Conservation (phyloP, 1,140 invertebrate species). For the Phthorimaea operculella region DNA sequence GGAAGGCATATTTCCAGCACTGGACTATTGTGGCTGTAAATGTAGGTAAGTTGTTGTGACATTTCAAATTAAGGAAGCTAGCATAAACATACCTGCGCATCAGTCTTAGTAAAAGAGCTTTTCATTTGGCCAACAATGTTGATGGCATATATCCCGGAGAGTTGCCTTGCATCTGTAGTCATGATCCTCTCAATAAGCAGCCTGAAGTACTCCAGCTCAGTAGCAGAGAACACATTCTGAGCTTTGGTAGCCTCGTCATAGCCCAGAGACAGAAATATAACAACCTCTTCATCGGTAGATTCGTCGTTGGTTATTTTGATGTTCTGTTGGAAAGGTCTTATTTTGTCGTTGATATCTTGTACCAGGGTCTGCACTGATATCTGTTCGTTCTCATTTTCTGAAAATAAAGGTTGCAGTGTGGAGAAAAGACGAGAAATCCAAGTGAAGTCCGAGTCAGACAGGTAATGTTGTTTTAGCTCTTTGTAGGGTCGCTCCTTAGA, state of each 20-base stretch:
- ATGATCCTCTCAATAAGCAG: constrained; percentile 49
- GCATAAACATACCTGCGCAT: constrained; percentile 38
- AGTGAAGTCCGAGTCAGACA: too few species aligned
- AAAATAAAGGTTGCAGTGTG: not conserved
- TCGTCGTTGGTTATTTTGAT: constrained; percentile 54
- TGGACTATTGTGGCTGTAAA: too few species aligned
- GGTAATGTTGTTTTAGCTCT: too few species aligned
- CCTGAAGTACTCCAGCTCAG: constrained; percentile 51
- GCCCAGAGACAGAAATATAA: constrained; percentile 48
- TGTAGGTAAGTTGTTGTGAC: too few species aligned
- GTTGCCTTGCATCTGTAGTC: constrained; percentile 42
- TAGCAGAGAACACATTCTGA: constrained; percentile 41
- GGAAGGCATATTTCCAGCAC: too few species aligned
- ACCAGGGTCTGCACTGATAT: constrained; percentile 36
- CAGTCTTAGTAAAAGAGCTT: constrained; percentile 35
- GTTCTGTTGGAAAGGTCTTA: constrained; percentile 41
- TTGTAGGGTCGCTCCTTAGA: too few species aligned
- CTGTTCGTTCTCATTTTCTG: constrained; percentile 2
- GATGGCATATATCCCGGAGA: constrained; percentile 43
- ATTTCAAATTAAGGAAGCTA: too few species aligned
- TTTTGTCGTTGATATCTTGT: constrained; percentile 44
- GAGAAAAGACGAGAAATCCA: too few species aligned
- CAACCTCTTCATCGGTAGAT: constrained; percentile 35
- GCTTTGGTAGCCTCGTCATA: constrained; percentile 48
- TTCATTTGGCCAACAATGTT: constrained; percentile 45